Conservation (phyloP, 2,113 vertebrate species). For the Narcine bancroftii region DNA sequence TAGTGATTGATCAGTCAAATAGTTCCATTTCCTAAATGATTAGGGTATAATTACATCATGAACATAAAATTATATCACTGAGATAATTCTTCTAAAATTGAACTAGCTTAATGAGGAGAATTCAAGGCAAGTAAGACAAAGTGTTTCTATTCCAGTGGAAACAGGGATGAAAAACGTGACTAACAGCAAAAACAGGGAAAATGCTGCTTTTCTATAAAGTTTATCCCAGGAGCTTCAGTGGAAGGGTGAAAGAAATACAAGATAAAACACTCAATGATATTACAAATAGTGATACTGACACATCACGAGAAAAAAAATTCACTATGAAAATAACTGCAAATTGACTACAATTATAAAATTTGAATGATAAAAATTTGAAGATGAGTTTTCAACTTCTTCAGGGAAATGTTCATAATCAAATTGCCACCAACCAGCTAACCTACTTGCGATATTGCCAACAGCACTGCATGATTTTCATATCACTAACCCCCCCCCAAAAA, state of each 20-base stretch:
- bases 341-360: no score
- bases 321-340: not conserved
- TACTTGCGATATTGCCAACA: not conserved
- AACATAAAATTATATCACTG: no score
- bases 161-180: not conserved
- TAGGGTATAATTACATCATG: no score
- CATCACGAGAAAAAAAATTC: no score
- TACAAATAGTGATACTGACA: not conserved
- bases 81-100: not conserved
- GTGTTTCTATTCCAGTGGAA: not conserved
- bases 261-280: not conserved
- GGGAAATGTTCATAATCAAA: not conserved
- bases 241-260: not conserved
- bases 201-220: not conserved
- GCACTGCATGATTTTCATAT: not conserved
- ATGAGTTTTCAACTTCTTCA: not conserved
- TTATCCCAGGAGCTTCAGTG: not conserved
- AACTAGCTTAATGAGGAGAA: not conserved
- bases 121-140: not conserved
- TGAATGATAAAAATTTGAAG: not conserved
- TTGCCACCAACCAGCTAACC: not conserved
- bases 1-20: not conserved
- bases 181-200: not conserved
- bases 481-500: not conserved
- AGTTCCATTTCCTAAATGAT: not conserved